These are phyloP conservation scores for Pica pica DNA, from an alignment of 2,113 vertebrate genomes.

Conservation along the genomic window DNA sequence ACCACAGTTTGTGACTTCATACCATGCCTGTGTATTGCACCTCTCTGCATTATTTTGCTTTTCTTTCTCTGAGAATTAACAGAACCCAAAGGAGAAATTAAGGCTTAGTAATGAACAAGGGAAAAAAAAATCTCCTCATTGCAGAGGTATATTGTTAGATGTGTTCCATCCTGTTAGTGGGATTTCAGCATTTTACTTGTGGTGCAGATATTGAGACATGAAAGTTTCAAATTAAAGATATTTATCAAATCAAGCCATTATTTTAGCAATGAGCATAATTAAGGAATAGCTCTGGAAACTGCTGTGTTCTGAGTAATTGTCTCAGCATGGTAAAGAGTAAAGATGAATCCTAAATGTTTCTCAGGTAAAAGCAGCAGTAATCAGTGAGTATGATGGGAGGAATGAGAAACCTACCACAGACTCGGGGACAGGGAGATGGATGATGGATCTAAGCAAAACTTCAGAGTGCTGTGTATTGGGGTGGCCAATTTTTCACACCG, in stretches of 20 bases:
- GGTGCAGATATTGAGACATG: neutral
- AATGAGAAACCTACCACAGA: neutral
- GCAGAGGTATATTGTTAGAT: neutral
- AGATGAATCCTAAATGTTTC: neutral
- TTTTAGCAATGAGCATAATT: neutral
- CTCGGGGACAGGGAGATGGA: neutral
- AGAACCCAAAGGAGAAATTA: neutral
- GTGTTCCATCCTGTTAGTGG: neutral
- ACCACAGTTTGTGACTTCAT: neutral
- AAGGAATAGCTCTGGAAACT: slow-evolving; percentile 7
- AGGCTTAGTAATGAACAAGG: neutral
- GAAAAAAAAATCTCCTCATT: neutral
- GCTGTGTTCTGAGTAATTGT: neutral
- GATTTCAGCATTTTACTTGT: neutral
- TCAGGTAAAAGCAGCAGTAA: neutral
- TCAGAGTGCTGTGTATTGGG: accelerated
- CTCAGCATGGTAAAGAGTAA: neutral
- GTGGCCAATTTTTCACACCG: neutral
- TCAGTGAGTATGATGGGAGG: neutral
- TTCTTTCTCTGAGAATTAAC: neutral
- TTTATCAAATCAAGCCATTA: slow-evolving; percentile 38
- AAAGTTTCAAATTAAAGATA: slow-evolving; percentile 36
- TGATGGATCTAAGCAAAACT: neutral
- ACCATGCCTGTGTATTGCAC: neutral
- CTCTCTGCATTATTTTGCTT: neutral